Conservation (phyloP, 2,888 invertebrate genomes). For the Dichetophora obliterata region DNA sequence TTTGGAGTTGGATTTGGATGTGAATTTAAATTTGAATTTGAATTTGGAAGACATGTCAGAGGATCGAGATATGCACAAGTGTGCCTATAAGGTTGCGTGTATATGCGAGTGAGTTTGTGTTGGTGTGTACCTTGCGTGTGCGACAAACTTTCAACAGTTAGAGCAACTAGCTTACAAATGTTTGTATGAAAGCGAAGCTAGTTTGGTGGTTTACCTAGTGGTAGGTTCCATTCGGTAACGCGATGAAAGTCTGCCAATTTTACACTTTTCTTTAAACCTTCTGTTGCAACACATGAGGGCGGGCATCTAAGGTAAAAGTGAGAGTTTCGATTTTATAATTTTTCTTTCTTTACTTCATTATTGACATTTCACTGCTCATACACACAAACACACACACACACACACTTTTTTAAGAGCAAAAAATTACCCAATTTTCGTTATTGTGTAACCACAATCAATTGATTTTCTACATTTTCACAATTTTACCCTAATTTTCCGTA, state of each 20-base stretch:
- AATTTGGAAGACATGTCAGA: slow-evolving; percentile 21
- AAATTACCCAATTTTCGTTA: not conserved
- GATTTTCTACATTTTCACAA: not conserved
- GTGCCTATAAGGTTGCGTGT: not conserved
- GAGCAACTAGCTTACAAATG: not conserved
- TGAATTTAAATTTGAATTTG: slow-evolving; percentile 21
- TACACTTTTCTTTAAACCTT: not conserved
- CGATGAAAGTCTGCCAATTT: slow-evolving; percentile 7
- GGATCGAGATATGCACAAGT: not conserved
- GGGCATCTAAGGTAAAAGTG: slow-evolving; percentile 20
- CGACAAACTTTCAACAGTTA: not conserved
- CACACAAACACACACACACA: not conserved
- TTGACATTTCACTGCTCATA: not conserved
- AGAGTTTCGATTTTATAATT: slow-evolving; percentile 19
- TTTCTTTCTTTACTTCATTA: slow-evolving; percentile 19
- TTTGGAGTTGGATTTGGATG: slow-evolving; percentile 1
- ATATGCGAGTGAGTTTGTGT: not conserved
- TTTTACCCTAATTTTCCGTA: not conserved
- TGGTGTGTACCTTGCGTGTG: slow-evolving; percentile 12
- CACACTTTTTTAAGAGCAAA: not conserved
- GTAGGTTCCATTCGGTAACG: no score
- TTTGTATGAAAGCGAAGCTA: not conserved
- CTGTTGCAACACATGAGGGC: slow-evolving; percentile 8
- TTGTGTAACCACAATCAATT: slow-evolving; percentile 10
- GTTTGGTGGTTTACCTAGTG: not conserved